Conservation (phyloP, 2,797 vertebrate species). For the Chanos chanos region DNA sequence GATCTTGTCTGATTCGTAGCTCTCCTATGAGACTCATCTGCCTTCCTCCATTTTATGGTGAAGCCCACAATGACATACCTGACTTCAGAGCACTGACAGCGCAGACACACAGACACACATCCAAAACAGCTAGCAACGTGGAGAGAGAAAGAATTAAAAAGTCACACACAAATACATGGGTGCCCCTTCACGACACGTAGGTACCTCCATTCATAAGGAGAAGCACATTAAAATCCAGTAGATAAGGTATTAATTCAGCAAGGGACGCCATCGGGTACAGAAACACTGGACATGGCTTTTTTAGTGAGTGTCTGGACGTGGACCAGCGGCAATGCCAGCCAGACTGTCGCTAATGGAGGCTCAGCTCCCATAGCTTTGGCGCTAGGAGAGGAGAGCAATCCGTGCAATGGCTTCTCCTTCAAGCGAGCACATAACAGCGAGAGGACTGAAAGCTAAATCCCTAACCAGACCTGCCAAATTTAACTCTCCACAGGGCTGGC, state of each 20-base stretch:
- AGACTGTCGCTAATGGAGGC: constrained; percentile 92
- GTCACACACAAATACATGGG: constrained; percentile 22
- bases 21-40: constrained; percentile 78
- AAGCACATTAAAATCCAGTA: constrained; percentile 47
- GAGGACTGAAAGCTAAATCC: constrained; percentile 36
- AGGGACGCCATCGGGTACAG: constrained; percentile 31
- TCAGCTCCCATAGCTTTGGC: constrained; percentile 72
- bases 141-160: constrained; percentile 31
- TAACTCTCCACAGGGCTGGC: constrained; percentile 47
- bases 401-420: constrained; percentile 91
- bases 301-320: constrained; percentile 74
- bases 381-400: constrained; percentile 75
- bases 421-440: constrained; percentile 66
- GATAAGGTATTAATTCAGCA: constrained; percentile 36
- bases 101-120: constrained; percentile 50
- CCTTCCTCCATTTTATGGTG: constrained; percentile 99
- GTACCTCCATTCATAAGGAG: constrained; percentile 53
- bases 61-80: constrained; percentile 89
- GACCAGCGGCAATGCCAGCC: constrained; percentile 84
- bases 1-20: constrained; percentile 67
- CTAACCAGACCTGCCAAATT: constrained; percentile 65
- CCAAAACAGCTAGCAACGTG: constrained; percentile 33
- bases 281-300: constrained; percentile 62
- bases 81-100: constrained; percentile 76
- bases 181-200: constrained; percentile 37